Percentiles rank a stretch among this genome's conserved stretches.
These are phyloP conservation scores for Eolophus roseicapilla DNA, from an alignment of 2,113 vertebrate species.

Conservation along the genomic window DNA sequence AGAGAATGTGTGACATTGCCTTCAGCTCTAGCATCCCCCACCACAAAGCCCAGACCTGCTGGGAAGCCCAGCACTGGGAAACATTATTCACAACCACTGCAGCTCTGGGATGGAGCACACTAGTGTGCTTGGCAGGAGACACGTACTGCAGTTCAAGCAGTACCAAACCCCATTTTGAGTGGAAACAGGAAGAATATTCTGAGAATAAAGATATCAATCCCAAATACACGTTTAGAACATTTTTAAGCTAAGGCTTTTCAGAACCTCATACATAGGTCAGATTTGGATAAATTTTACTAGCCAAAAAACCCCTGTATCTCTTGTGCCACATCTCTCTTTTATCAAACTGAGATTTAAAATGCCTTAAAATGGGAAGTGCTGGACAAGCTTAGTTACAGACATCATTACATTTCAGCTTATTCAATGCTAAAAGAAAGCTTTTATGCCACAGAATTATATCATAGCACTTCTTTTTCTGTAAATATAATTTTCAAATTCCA, in stretches of 20 bases:
- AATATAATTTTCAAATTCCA: neutral
- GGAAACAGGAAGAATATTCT: neutral
- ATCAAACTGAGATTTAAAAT: neutral
- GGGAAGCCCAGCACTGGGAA: neutral
- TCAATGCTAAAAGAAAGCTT: neutral
- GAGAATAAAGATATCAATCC: neutral
- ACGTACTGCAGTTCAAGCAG: neutral
- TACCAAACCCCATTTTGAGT: neutral
- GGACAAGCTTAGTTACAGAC: neutral
- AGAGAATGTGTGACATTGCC: rapidly evolving
- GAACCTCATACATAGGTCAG: neutral
- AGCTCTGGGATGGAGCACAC: neutral
- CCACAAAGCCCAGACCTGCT: neutral
- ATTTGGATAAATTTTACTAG: neutral
- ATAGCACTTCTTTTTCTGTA: neutral
- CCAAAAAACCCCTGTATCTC: neutral
- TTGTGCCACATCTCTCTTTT: neutral
- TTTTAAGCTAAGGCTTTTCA: neutral
- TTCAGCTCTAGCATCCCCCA: neutral
- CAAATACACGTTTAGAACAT: neutral
- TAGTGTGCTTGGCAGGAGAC: neutral
- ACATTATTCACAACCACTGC: rapidly evolving
- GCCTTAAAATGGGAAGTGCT: neutral
- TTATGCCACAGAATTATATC: neutral
- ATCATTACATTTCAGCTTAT: neutral